Percentiles rank a stretch among this genome's conserved stretches.
phyloP scores from a whole-genome alignment of 1,140 invertebrate species.

The Anastrepha obliqua region DNA sequence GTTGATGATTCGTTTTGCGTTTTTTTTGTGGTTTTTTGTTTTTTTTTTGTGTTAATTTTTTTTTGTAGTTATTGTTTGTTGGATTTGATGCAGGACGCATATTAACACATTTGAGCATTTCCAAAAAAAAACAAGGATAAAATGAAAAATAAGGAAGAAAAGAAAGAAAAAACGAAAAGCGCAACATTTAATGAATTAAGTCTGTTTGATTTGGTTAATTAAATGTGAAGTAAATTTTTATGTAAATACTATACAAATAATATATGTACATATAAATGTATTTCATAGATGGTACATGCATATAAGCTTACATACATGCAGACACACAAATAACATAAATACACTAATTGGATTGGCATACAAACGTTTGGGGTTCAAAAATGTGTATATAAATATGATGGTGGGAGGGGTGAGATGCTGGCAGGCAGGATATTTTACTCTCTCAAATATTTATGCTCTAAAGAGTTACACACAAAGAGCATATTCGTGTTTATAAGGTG shows the following conservation, averaged over 20 bases:
- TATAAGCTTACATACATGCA: background rate
- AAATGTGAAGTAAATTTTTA: background rate
- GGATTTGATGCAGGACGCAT: conserved; percentile 11
- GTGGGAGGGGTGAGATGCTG: no score
- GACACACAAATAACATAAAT: no score
- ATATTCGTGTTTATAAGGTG: no score
- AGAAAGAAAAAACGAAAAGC: conserved; percentile 40
- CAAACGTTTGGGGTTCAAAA: no score
- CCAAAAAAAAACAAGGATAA: conserved; percentile 6
- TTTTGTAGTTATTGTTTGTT: conserved; percentile 26
- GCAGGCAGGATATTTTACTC: no score
- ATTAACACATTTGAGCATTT: conserved; percentile 43
- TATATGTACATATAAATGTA: no score
- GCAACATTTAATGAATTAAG: conserved; percentile 39
- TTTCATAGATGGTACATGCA: background rate
- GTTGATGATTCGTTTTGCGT: background rate
- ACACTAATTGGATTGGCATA: no score
- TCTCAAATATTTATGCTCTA: no score
- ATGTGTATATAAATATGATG: no score
- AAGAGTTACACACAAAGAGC: no score
- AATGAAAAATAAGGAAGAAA: conserved; percentile 41
- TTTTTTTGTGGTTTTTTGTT: background rate
- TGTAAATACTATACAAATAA: background rate
- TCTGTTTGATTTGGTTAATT: conserved; percentile 13
- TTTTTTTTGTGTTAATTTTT: background rate